These are phyloP conservation scores for Elegia similella DNA, from an alignment of 2,888 invertebrate species.

Conservation along the genomic window DNA sequence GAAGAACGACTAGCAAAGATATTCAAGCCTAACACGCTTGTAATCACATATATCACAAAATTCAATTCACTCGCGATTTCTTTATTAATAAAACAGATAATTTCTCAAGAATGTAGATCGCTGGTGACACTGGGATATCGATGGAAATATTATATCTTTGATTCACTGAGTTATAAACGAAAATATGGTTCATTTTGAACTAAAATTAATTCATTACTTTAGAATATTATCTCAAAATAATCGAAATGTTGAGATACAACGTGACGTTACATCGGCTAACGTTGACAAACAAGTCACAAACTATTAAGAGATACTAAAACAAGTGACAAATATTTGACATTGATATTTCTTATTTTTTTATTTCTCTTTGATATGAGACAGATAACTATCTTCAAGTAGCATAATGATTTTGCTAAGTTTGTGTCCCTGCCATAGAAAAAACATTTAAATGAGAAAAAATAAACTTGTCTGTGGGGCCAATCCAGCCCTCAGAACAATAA, in stretches of 20 bases:
- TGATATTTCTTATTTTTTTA: no score
- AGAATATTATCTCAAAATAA: neutral
- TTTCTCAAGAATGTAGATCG: neutral
- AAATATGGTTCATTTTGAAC: conserved; percentile 12
- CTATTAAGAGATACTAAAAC: no score
- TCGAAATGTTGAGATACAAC: neutral
- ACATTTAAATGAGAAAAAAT: no score
- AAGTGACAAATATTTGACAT: no score
- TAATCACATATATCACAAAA: neutral
- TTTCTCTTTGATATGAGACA: no score
- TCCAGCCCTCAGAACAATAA: no score
- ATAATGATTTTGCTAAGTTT: no score
- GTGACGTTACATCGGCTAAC: neutral
- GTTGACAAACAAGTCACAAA: neutral
- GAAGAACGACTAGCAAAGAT: conserved; percentile 17
- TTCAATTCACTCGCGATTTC: neutral
- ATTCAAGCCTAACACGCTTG: neutral
- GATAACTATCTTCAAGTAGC: no score
- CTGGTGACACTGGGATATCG: neutral
- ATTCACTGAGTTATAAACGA: neutral
- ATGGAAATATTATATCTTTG: neutral
- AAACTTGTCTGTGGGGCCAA: no score
- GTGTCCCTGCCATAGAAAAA: no score
- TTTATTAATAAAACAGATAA: neutral
- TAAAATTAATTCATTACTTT: neutral